Conservation (phyloP, 1,140 invertebrate species). For the Triops longicaudatus region DNA sequence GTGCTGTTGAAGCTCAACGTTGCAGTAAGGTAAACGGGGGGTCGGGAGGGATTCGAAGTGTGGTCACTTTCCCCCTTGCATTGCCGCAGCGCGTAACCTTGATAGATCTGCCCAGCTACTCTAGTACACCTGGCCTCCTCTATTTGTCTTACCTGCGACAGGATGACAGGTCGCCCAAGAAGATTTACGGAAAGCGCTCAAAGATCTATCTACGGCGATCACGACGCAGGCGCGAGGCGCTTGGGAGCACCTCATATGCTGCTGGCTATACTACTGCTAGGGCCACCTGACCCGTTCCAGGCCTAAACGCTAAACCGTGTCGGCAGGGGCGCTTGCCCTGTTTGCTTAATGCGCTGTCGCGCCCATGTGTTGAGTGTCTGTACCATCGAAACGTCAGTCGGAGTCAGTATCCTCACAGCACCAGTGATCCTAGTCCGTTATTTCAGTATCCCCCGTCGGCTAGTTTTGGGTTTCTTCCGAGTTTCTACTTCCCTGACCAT, state of each 20-base stretch:
- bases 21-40: background rate
- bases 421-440: background rate
- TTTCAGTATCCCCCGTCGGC: background rate
- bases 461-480: background rate
- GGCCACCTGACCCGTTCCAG: background rate
- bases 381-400: conserved; percentile 14
- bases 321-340: conserved; percentile 4
- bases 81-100: conserved; percentile 13
- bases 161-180: background rate
- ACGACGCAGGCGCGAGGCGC: background rate
- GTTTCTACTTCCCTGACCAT: background rate
- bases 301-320: conserved; percentile 1
- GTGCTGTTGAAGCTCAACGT: background rate
- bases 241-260: background rate
- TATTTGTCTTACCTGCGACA: conserved; percentile 15
- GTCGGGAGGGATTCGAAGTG: background rate
- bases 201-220: background rate
- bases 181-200: background rate
- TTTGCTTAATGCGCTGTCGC: conserved; percentile 11
- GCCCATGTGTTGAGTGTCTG: background rate
- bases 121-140: background rate
- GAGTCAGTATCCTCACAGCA: background rate
- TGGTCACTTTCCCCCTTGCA: background rate
- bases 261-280: background rate
- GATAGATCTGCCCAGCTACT: background rate